Percentiles rank a stretch among this genome's conserved stretches.
phyloP scores from a whole-genome alignment of 2,888 invertebrate species.

The Tridacna crocea region DNA sequence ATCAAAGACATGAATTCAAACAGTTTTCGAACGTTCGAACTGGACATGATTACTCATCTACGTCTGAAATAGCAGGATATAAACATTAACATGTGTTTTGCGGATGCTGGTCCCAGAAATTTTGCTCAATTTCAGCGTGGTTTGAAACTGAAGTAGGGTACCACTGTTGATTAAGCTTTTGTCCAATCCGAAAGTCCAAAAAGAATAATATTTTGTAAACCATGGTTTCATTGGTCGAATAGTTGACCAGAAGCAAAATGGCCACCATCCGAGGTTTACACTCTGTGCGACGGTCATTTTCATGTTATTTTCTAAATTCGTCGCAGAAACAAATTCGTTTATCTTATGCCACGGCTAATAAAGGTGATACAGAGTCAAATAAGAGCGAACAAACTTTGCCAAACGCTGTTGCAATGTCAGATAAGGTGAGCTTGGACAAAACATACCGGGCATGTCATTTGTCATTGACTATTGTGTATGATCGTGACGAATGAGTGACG shows the following conservation, averaged over 20 bases:
- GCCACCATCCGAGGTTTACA: slow-evolving; percentile 61
- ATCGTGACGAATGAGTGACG: no score
- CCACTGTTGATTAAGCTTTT: background rate
- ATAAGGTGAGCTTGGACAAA: no score
- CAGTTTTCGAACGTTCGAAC: slow-evolving; percentile 61
- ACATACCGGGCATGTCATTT: no score
- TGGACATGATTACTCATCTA: slow-evolving; percentile 38
- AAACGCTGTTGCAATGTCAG: no score
- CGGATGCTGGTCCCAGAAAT: no score
- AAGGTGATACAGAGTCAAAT: background rate
- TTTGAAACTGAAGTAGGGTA: no score
- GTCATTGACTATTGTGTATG: no score
- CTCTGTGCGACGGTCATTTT: background rate
- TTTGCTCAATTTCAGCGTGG: no score
- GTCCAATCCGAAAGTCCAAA: slow-evolving; percentile 15
- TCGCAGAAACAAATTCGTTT: no score
- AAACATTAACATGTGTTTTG: slow-evolving; percentile 30
- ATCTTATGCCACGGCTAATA: background rate
- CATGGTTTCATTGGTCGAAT: slow-evolving; percentile 55
- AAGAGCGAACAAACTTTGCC: background rate
- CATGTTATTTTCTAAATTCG: background rate
- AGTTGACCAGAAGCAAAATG: slow-evolving; percentile 59
- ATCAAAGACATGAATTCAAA: slow-evolving; percentile 76
- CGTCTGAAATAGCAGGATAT: background rate
- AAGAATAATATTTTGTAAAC: slow-evolving; percentile 5